Percentiles rank a stretch among this genome's conserved stretches.
These are phyloP conservation scores for Amphiprion clarkii DNA, from an alignment of 2,797 vertebrate genomes.

Conservation along the genomic window DNA sequence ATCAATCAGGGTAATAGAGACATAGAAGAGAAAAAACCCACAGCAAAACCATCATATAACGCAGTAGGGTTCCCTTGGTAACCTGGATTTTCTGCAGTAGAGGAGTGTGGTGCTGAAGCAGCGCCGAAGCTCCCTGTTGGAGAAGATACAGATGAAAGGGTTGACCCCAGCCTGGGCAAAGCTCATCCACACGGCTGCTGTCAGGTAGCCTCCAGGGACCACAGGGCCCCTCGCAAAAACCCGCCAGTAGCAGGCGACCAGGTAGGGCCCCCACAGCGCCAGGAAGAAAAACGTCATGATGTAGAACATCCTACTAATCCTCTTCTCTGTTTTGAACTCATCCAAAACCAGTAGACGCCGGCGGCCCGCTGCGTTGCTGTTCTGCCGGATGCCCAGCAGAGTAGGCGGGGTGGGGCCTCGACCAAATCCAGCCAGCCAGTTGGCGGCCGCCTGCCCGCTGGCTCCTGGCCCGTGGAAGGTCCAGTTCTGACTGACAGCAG, in stretches of 20 bases:
- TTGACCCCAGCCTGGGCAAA: constrained; percentile 99
- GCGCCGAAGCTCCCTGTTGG: constrained; percentile 99
- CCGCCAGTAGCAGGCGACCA: constrained; percentile 99
- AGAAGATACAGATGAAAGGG: constrained; percentile 99
- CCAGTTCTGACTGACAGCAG: constrained; percentile 99
- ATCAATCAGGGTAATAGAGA: constrained; percentile 82
- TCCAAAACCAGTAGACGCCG: constrained; percentile 98
- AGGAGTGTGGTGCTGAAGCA: constrained; percentile 99
- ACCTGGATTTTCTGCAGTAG: constrained; percentile 99
- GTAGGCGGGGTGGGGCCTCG: constrained; percentile 98
- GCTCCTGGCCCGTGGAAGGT: constrained; percentile 99
- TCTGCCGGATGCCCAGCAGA: constrained; percentile 98
- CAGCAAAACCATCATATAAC: constrained; percentile 97
- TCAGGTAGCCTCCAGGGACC: constrained; percentile 98
- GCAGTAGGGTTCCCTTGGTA: constrained; percentile 99
- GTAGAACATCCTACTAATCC: constrained; percentile 99
- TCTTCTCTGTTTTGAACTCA: constrained; percentile 99
- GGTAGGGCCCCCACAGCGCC: constrained; percentile 98
- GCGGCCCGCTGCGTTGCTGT: constrained; percentile 96
- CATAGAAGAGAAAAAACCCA: constrained; percentile 68
- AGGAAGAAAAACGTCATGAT: constrained; percentile 99
- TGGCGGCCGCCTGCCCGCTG: constrained; percentile 98
- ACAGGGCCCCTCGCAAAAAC: constrained; percentile 97
- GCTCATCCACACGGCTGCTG: constrained; percentile 99
- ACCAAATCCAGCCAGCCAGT: constrained; percentile 99